Conservation (phyloP, 1,140 invertebrate species). For the Maniola jurtina region DNA sequence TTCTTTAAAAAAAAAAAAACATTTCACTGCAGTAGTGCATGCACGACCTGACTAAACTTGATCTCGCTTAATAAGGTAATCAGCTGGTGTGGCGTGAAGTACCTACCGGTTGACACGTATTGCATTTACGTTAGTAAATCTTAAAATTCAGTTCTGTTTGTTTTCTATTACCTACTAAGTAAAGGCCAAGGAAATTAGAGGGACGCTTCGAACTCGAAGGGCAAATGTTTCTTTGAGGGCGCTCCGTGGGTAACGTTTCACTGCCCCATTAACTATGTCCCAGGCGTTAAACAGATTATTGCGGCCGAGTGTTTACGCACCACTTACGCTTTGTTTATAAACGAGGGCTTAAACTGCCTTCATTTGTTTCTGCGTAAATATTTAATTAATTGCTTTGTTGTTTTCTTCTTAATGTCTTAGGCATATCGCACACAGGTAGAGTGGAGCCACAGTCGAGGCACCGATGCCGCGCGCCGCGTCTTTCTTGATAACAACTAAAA, state of each 20-base stretch:
- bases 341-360: constrained; percentile 48
- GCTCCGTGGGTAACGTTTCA: constrained; percentile 42
- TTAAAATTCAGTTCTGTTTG: too few species aligned
- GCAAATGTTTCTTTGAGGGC: constrained; percentile 22
- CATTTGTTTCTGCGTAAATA: constrained; percentile 48
- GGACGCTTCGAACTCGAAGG: constrained; percentile 4
- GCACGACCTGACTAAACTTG: too few species aligned
- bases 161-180: neutral
- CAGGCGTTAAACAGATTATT: constrained; percentile 51
- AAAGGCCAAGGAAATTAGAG: constrained; percentile 12
- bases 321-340: constrained; percentile 36
- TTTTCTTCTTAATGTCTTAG: constrained; percentile 1
- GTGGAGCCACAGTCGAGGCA: too few species aligned
- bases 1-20: too few species aligned
- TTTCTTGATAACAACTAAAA: too few species aligned
- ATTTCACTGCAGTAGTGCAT: too few species aligned
- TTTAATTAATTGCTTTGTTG: constrained; percentile 40
- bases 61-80: too few species aligned
- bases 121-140: too few species aligned
- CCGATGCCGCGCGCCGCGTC: too few species aligned
- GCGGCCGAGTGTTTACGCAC: constrained; percentile 49
- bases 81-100: too few species aligned
- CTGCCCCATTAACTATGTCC: constrained; percentile 53
- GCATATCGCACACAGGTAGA: too few species aligned
- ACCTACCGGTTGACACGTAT: too few species aligned